phyloP scores from a whole-genome alignment of 2,888 invertebrate species.

The Diabrotica balteata region DNA sequence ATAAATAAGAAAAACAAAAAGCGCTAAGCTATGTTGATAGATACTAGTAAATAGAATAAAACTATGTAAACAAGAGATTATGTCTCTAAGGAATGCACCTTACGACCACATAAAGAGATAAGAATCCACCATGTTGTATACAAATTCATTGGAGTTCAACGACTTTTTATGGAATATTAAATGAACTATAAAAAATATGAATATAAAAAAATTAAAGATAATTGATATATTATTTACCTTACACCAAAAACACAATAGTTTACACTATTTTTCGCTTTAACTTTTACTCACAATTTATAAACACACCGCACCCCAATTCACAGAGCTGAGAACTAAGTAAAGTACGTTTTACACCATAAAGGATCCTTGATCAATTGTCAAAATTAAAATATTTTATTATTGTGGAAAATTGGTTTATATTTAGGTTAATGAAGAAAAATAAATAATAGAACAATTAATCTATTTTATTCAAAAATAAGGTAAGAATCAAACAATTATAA shows the following conservation, averaged over 20 bases:
- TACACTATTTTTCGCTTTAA: slow-evolving; percentile 28
- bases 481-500: no score
- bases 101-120: slow-evolving; percentile 51
- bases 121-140: slow-evolving; percentile 56
- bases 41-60: no score
- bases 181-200: not conserved
- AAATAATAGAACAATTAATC: no score
- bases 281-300: slow-evolving; percentile 38
- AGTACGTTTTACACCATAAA: slow-evolving; percentile 3
- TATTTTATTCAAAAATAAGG: no score
- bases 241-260: slow-evolving; percentile 48
- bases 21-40: no score
- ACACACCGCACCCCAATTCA: slow-evolving; percentile 49
- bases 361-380: not conserved
- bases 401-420: no score
- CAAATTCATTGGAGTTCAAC: slow-evolving; percentile 47
- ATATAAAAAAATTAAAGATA: slow-evolving; percentile 33
- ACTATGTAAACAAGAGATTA: slow-evolving; percentile 7
- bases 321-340: slow-evolving; percentile 6
- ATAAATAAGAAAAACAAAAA: not conserved
- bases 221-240: slow-evolving; percentile 44
- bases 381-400: not conserved
- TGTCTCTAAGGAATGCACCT: slow-evolving; percentile 40
- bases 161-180: slow-evolving; percentile 36
- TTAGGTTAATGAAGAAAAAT: no score